Conservation (phyloP, 2,113 vertebrate species). For the Mixornis gularis region DNA sequence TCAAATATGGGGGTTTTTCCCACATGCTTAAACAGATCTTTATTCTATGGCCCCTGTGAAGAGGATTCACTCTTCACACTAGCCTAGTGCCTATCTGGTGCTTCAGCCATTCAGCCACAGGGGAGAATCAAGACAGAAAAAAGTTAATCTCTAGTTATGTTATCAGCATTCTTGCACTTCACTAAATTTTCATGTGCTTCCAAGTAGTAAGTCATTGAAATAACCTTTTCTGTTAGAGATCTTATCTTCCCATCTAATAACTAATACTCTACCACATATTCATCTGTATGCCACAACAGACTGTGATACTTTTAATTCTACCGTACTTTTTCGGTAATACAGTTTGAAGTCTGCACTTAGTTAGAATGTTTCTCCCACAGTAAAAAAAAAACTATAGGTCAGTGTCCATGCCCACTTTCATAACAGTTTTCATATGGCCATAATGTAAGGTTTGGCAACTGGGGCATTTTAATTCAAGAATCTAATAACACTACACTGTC, state of each 20-base stretch:
- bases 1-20: background rate
- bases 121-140: constrained; percentile 20
- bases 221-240: background rate
- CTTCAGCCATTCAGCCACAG: constrained; percentile 27
- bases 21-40: background rate
- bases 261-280: background rate
- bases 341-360: background rate
- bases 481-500: background rate
- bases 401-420: background rate
- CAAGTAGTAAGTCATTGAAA: background rate
- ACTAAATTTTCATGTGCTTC: background rate
- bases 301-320: background rate
- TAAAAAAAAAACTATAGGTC: background rate
- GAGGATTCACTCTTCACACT: constrained; percentile 2
- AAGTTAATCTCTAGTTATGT: background rate
- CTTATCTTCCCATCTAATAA: background rate
- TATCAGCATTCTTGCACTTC: constrained; percentile 17
- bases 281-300: background rate
- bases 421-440: background rate
- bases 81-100: background rate
- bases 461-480: background rate
- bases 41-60: background rate
- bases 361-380: background rate
- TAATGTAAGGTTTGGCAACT: background rate
- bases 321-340: background rate